Base-by-base conservation (phyloP, 2,113 vertebrate species). In the Polypterus bichir region DNA sequence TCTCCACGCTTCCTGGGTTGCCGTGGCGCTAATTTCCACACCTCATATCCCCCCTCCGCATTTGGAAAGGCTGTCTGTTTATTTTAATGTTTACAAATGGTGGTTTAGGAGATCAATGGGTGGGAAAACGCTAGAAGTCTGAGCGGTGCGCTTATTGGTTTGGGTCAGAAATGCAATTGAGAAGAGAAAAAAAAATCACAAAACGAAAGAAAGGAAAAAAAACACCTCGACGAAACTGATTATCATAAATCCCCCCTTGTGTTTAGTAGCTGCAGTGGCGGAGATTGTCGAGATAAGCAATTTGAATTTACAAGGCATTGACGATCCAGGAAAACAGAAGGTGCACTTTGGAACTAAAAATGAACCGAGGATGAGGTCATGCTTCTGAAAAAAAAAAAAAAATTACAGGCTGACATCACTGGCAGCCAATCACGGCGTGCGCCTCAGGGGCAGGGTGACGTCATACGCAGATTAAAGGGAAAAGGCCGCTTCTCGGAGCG, bases 311-410 rank as follows among this genome's bases (percentile, higher is more conserved):
- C 69, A 57, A 61, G 66, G 61, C 69, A 74, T 68, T 73, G 65
- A 64, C 62, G 70, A 70, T 65, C 65, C 65, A 64, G 61, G 64
- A 65, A 77, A 58, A 71, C 68, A 73, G 76, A 77, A 83, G 82
- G 79, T 81, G 80, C 77, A 81, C 82, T 86, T 82, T 75, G 77
- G 81, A 81, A 83, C 86, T 84, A 83, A 82, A 77, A 81, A 76
- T 87, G 79, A 86, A 85, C 83, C 74, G 80, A 80, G 78, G 89
- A 90, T 93, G 88, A 92, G 88, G 88, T 92, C 89, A 91, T 88
- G 86, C 81, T 77, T 81, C 76, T 82, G 73, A 58, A 69, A 62
- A 62, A 77, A 73, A 71, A 63, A 66, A 52, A 52, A 52, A 52
- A 52, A 52, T 52, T 64, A 57, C 51, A 61, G 66, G 79, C 79